phyloP scores from a whole-genome alignment of 2,113 vertebrate genomes.

The Etia nguti region DNA sequence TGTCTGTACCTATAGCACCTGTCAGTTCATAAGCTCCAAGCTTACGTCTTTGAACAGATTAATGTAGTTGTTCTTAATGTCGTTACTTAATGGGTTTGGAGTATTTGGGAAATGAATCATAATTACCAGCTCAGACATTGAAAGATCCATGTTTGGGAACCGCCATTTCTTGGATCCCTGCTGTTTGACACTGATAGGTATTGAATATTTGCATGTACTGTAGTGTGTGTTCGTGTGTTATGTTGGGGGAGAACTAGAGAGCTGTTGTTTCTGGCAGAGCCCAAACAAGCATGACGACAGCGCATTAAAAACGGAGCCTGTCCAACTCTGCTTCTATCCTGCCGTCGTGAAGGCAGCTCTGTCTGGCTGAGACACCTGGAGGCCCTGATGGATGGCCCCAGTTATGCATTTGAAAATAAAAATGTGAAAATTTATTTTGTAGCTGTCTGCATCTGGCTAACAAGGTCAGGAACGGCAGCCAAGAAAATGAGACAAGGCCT shows the following conservation, averaged over 20 bases:
- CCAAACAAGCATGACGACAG: slow-evolving; percentile 34
- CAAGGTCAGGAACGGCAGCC: slow-evolving; percentile 2
- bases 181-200: background rate
- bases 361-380: slow-evolving; percentile 42
- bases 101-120: background rate
- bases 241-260: background rate
- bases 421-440: slow-evolving; percentile 39
- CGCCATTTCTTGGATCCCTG: background rate
- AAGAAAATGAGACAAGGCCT: background rate
- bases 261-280: slow-evolving; percentile 55
- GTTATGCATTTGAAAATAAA: slow-evolving; percentile 33
- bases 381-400: slow-evolving; percentile 18
- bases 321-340: slow-evolving; percentile 30
- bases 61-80: background rate
- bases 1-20: background rate
- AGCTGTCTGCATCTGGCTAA: slow-evolving; percentile 37
- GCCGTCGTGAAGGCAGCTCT: background rate
- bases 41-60: background rate
- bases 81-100: background rate
- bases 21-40: fast-evolving
- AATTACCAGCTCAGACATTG: background rate
- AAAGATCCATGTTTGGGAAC: background rate
- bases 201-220: background rate
- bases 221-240: background rate
- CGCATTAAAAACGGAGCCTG: background rate